Evolutionary conservation across 2,113 vertebrate genomes (phyloP).

Genomic region (Xerus inauris): DNA sequence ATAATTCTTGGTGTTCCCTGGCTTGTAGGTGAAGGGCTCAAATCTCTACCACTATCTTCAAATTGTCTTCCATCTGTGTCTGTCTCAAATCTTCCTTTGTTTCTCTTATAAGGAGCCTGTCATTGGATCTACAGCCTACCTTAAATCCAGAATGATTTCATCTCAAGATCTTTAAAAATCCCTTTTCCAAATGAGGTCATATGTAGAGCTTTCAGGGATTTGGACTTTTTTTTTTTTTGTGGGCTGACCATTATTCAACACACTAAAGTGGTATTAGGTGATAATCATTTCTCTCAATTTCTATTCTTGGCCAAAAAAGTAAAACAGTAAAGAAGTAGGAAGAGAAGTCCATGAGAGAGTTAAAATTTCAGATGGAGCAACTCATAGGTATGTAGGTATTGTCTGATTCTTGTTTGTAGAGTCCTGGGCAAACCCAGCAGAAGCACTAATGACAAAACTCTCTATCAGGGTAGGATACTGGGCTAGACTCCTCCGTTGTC

Average conservation of each 20-base stretch:
- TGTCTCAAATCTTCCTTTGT: not conserved
- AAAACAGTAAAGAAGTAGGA: not conserved
- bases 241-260: not conserved
- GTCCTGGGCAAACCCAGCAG: constrained; percentile 16
- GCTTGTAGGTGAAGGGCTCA: not conserved
- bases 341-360: not conserved
- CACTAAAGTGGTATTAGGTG: not conserved
- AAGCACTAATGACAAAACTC: not conserved
- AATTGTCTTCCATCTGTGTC: not conserved
- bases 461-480: constrained; percentile 17
- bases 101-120: not conserved
- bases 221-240: not conserved
- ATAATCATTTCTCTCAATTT: not conserved
- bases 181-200: constrained; percentile 22
- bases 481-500: not conserved
- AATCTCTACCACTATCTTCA: not conserved
- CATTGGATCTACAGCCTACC: not conserved
- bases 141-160: constrained; percentile 38
- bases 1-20: not conserved
- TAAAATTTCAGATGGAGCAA: not conserved
- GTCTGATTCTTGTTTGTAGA: constrained; percentile 21
- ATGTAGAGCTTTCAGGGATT: constrained; percentile 47
- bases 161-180: constrained; percentile 35
- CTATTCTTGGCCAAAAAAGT: not conserved
- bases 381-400: constrained; percentile 2